phyloP scores from a whole-genome alignment of 1,140 invertebrate genomes.

The Littorina saxatilis region DNA sequence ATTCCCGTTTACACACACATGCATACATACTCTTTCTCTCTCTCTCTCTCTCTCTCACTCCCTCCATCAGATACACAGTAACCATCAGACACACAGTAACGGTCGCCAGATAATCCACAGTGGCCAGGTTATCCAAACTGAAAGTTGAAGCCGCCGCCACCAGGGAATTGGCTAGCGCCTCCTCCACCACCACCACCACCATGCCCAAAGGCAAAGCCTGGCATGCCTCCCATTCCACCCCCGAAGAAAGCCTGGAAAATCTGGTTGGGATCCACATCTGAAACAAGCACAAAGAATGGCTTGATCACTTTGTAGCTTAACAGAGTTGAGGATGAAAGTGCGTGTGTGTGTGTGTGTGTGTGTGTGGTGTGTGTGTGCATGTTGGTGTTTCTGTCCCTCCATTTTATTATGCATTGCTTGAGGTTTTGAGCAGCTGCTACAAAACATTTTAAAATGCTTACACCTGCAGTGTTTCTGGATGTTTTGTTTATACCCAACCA shows the following conservation, averaged over 20 bases:
- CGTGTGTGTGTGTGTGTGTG: too few relatives aligned
- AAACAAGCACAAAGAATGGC: constrained; percentile 73
- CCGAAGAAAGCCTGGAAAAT: constrained; percentile 89
- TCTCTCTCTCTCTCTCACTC: too few relatives aligned
- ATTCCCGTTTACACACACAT: not conserved
- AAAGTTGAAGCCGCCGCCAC: constrained; percentile 81
- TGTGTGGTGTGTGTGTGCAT: too few relatives aligned
- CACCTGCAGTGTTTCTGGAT: too few relatives aligned
- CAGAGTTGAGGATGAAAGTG: too few relatives aligned
- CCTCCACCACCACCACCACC: constrained; percentile 42
- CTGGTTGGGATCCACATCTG: constrained; percentile 85
- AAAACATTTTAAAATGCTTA: too few relatives aligned
- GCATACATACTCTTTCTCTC: too few relatives aligned
- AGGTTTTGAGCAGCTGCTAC: too few relatives aligned
- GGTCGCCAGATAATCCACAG: not conserved
- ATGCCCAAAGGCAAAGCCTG: constrained; percentile 78
- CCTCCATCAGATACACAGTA: not conserved
- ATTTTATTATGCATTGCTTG: too few relatives aligned
- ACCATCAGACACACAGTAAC: constrained; percentile 10
- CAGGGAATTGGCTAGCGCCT: constrained; percentile 45
- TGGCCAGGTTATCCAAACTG: constrained; percentile 80
- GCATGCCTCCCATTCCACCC: constrained; percentile 62
- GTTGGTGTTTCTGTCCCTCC: too few relatives aligned
- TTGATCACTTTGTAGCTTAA: too few relatives aligned
- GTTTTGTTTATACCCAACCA: too few relatives aligned